Base-by-base conservation (phyloP, 2,113 vertebrate genomes). In the Cranoglanis bouderius region DNA sequence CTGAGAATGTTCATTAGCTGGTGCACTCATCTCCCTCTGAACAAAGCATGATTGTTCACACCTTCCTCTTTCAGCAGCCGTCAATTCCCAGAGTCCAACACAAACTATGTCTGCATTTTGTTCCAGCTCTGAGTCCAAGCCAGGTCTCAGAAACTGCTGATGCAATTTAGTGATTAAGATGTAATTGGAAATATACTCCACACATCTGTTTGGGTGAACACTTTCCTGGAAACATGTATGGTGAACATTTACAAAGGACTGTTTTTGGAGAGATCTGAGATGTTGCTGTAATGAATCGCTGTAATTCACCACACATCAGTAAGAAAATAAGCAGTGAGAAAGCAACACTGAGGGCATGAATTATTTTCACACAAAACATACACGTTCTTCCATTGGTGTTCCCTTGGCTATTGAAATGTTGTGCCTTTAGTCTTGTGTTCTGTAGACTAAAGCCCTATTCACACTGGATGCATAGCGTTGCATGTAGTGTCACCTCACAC, bases 41-140 rank as follows among this genome's bases (percentile, higher is more conserved):
- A 61, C 29, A 19, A 32, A 46, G 35, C 59, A 32, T 87, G 70
- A 90, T 84, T 87, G 55, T 84, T 87, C 74, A 87, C 86, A 87
- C 72, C 86, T 87, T 86, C 29, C n/a, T 35, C 59, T 24, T 12
- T 43, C 78, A 72, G 78, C 78, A 70, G n/a, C 80, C 85, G 29
- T 35, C 16, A n/a, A 59, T 86, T 40, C 59, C 67, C 77, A 65
- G 59, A 53, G 53, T 75, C 24, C 26, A 88, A 84, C 55, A 77
- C 26, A 40, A 74, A 78, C 83, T 3, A 43, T 13, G n/a, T 53
- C 51, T 84, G 80, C n/a, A 4, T 80, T 55, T 49, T 26, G 32
- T 72, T 74, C 81, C 55, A 87, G 43, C 35, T 6, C 82, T 16
- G 24, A 51, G 7, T 24, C 70, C 19, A 40, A 61, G 61, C 82